A percentile compares a stretch with the other conserved stretches of the same genome.
Evolutionary conservation across 2,888 invertebrate species (phyloP).

Genomic region (Chloroclystis v-ata): DNA sequence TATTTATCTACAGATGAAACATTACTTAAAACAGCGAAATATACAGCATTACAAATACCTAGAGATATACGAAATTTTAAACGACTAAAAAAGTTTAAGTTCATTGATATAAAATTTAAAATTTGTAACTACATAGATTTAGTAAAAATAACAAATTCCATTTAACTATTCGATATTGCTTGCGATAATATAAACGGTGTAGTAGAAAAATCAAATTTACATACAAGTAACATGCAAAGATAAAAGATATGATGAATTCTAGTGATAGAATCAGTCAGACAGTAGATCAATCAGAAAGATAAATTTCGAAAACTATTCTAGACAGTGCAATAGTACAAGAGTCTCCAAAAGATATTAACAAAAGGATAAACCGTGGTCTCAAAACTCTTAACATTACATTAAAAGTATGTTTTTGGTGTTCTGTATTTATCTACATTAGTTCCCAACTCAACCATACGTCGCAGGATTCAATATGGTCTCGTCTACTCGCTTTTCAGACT

Average conservation of each 20-base stretch:
- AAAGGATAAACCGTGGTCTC: conserved; percentile 23
- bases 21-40: conserved; percentile 35
- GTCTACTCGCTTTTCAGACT: conserved; percentile 24
- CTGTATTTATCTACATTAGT: conserved; percentile 2
- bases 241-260: conserved; percentile 12
- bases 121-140: background rate
- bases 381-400: conserved; percentile 25
- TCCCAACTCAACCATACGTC: too few species aligned
- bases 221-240: conserved; percentile 5
- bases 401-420: conserved; percentile 32
- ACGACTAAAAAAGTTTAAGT: background rate
- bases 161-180: conserved; percentile 3
- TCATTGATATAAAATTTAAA: conserved; percentile 5
- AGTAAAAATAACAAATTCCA: background rate
- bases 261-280: conserved; percentile 13
- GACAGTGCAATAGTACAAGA: conserved; percentile 27
- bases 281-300: conserved; percentile 18
- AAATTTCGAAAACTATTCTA: conserved; percentile 17
- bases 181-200: conserved; percentile 7
- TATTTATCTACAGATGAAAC: conserved; percentile 44
- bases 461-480: background rate
- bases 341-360: conserved; percentile 22
- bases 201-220: conserved; percentile 8
- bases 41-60: conserved; percentile 42
- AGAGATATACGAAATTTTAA: conserved; percentile 13